These are phyloP conservation scores for western clawed frog (Xenopus tropicalis) DNA, from an alignment of 2,113 vertebrate species.

Conservation along the genomic window DNA sequence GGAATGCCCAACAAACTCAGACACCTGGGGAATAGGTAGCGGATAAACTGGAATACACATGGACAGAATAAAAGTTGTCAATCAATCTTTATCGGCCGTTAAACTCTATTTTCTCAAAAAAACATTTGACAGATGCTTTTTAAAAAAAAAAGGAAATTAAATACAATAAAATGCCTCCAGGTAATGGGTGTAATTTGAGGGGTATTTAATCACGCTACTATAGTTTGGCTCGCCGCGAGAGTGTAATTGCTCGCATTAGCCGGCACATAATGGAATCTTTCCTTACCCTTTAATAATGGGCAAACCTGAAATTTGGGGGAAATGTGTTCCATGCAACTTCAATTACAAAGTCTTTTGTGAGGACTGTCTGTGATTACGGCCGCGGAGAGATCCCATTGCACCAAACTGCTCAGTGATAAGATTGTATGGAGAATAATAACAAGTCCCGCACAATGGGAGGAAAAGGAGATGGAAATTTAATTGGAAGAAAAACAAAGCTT, in stretches of 20 bases:
- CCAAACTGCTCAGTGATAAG: constrained; percentile 6
- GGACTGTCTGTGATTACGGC: not conserved
- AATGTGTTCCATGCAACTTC: not conserved
- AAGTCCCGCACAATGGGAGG: constrained; percentile 3
- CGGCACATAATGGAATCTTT: not conserved
- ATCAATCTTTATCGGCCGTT: too few relatives aligned
- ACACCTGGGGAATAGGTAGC: too few relatives aligned
- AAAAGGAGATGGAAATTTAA: constrained; percentile 11
- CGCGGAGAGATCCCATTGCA: not conserved
- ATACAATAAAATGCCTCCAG: too few relatives aligned
- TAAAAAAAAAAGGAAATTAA: too few relatives aligned
- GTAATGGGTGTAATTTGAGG: too few relatives aligned
- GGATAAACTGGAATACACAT: too few relatives aligned
- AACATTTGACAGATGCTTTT: too few relatives aligned
- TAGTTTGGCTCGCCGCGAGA: not conserved
- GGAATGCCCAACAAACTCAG: too few relatives aligned
- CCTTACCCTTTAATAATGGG: not conserved
- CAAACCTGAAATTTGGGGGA: not conserved
- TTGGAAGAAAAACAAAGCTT: not conserved
- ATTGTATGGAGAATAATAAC: constrained; percentile 3
- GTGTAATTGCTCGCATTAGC: not conserved
- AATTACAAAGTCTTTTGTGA: not conserved
- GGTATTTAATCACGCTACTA: not conserved
- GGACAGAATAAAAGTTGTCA: too few relatives aligned
- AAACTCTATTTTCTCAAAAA: too few relatives aligned